A percentile compares a stretch with the other conserved stretches of the same genome.
phyloP scores from a whole-genome alignment of 2,113 vertebrate species.

The Monopterus albus region DNA sequence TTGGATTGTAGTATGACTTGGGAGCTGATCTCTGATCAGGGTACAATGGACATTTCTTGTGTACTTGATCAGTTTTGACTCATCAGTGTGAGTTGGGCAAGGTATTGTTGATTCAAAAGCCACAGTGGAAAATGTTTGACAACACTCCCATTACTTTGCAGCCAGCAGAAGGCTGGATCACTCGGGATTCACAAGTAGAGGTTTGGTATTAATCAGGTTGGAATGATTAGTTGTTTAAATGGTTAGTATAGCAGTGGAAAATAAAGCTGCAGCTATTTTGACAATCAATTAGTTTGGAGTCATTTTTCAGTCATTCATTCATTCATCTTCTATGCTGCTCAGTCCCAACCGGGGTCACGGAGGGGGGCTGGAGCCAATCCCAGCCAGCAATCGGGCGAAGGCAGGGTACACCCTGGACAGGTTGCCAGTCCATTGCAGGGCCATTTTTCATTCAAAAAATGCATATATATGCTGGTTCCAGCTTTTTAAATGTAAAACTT shows the following conservation, averaged over 20 bases:
- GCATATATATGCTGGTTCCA: not conserved
- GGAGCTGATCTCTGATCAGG: constrained; percentile 22
- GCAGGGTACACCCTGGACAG: too few species aligned
- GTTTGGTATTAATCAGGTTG: not conserved
- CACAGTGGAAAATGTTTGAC: constrained; percentile 5
- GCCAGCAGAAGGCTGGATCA: not conserved
- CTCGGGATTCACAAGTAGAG: not conserved
- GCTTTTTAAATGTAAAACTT: not conserved
- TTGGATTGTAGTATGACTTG: constrained; percentile 8
- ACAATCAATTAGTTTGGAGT: too few species aligned
- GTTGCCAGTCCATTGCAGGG: too few species aligned
- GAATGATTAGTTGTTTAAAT: too few species aligned
- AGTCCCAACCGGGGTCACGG: too few species aligned
- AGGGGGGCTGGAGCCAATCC: too few species aligned
- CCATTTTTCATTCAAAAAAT: too few species aligned
- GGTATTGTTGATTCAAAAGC: not conserved
- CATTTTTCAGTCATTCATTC: too few species aligned
- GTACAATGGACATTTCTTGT: not conserved
- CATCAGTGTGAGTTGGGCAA: not conserved
- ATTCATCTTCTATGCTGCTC: too few species aligned
- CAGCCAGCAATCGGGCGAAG: too few species aligned
- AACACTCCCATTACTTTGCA: not conserved
- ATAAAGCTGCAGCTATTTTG: too few species aligned
- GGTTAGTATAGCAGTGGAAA: too few species aligned
- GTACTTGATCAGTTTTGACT: not conserved